Base-by-base conservation (phyloP, 2,113 vertebrate genomes). In the Nibea albiflora region DNA sequence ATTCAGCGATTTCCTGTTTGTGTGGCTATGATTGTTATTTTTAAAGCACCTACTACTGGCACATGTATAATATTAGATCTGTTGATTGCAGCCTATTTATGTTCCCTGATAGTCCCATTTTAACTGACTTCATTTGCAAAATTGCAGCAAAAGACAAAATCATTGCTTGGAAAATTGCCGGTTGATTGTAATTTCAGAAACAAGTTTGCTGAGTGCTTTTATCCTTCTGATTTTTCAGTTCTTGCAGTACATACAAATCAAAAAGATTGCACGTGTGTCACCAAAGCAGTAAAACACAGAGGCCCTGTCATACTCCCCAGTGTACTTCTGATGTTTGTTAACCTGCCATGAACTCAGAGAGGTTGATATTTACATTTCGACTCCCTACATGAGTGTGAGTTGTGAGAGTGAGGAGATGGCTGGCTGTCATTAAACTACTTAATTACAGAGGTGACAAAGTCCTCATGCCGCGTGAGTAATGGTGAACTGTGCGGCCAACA, bases 381-480 rank as follows among this genome's bases (percentile, higher is more conserved):
- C 20, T 7, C 16, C 35, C 16, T 35, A 46, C 12, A 68, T 53
- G 19, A 57, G 31, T 31, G 31, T 31, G 31, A 39, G 35, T 39
- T 9, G 35, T 39, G 35, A 39, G 35, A 39, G 35, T 39, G 35
- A 39, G 1, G 35, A 2, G 35, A 39, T 8, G 35, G 2, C 31
- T 78, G 71, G 52, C 66, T 31, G 64, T 83, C 73, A 72, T 69
- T 46, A 80, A 67, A 52, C 50, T 52, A 56, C 53, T 80, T 91
- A 66, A 89, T 86, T 74, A 84, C 79, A 76, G 64, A 84, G 46
- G 81, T 64, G 78, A 85, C 71, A 73, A 65, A 80, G 78, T 84
- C 61, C 53, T 78, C 49, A 28, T 61, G 78, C 46, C 65, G 62
- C 73, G 58, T 89, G 81, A 85, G 76, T 85, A 89, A 90, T 78